Evolutionary conservation across 2,113 vertebrate species (phyloP).

Genomic region (Scomber japonicus): DNA sequence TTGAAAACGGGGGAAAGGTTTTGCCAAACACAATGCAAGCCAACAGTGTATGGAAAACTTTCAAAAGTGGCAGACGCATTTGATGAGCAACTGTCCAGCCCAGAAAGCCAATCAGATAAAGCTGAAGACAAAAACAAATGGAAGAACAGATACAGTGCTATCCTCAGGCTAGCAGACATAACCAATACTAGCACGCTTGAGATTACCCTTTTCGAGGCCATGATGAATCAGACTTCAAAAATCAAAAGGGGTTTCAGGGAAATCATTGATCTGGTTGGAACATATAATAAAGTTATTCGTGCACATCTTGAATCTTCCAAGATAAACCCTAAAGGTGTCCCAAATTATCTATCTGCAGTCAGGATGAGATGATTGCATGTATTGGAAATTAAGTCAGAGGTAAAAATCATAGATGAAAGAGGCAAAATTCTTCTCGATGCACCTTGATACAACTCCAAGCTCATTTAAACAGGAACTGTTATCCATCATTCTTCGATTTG

Average conservation of each 20-base stretch:
- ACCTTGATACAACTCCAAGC: neutral
- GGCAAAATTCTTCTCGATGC: neutral
- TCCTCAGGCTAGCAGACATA: neutral
- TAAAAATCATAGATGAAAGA: neutral
- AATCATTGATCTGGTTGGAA: neutral
- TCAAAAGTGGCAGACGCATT: slow-evolving; percentile 1
- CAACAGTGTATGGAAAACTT: neutral
- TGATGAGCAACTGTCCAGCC: neutral
- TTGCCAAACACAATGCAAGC: neutral
- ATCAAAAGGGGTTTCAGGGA: neutral
- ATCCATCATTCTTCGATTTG: neutral
- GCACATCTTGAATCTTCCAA: neutral
- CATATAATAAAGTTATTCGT: neutral
- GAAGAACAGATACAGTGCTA: neutral
- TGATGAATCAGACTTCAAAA: neutral
- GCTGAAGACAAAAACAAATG: slow-evolving; percentile 1
- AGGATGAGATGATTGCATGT: neutral
- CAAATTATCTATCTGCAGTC: too few relatives aligned
- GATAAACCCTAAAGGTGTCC: neutral
- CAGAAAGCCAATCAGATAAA: neutral
- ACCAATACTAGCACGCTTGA: neutral
- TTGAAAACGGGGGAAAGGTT: neutral
- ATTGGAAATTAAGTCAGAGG: too few relatives aligned
- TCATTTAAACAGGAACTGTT: neutral
- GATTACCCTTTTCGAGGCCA: neutral